Evolutionary conservation across 2,113 vertebrate species (phyloP), one percentile per base, ranked within the genome.

Genomic region (Toxotes jaculatrix): DNA sequence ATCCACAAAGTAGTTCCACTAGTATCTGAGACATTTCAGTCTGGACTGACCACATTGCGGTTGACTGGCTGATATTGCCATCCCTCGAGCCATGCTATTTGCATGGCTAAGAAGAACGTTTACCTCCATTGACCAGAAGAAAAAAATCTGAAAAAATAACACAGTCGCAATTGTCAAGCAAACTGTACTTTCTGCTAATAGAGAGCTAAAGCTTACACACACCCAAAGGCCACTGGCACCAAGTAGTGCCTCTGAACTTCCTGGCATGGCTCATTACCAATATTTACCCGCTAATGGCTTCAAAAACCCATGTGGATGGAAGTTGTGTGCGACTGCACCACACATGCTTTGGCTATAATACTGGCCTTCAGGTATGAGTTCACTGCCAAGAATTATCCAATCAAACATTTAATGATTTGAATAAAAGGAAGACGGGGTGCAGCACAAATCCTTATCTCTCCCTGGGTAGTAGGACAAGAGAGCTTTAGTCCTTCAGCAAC

Each of bases 251-350:
- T 82, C 76, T 72, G 47, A 80, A 69, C 80, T 47, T 68, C 51
- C 57, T 31, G 10, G 7, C 69, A 75, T n/a, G 60, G 70, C 73
- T 88, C 71, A 82, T 84, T 62, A 74, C 76, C 56, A 45, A 67
- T 84, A 75, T 89, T 89, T 74, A 72, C 62, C 64, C 51, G 60
- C 70, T 80, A 79, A 75, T 65, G 31, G 60, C 71, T 77, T 31
- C 17, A 51, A 23, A 83, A 72, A 59, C 55, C 65, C 56, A 72
- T 77, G 36, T 72, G 53, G 73, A 62, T 36, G 4, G 49, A 68
- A 59, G 53, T 66, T 43, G 61, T 32, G 47, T 38, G 67, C 45
- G 38, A 73, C 57, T 32, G 3, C n/a, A 3, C 38, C 4, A 21
- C 73, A 49, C 61, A 74, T 23, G 34, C 40, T 16, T 5, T 49